phyloP scores from a whole-genome alignment of 1,140 invertebrate genomes.

The Sitobion miscanthi region DNA sequence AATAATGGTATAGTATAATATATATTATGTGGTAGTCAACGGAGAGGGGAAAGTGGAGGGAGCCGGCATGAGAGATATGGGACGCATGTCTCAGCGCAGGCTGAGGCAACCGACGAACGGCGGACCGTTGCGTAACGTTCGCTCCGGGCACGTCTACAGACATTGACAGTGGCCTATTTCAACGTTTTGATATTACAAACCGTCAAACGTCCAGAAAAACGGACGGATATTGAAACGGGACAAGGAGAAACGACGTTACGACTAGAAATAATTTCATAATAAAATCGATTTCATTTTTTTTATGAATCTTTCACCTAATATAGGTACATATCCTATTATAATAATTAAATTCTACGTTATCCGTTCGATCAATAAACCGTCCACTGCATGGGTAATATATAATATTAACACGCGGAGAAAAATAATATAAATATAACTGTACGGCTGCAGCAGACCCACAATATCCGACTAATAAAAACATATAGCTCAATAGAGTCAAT shows the following conservation, averaged over 20 bases:
- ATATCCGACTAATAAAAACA: background rate
- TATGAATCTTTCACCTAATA: background rate
- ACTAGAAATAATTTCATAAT: background rate
- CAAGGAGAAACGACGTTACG: background rate
- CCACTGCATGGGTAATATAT: background rate
- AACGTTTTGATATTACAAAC: background rate
- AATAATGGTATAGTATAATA: conserved; percentile 6
- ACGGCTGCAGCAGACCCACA: background rate
- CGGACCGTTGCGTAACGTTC: conserved; percentile 19
- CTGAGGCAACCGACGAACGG: conserved; percentile 29
- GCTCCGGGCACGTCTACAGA: conserved; percentile 47
- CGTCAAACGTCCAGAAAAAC: background rate
- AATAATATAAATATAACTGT: conserved; percentile 5
- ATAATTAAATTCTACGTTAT: background rate
- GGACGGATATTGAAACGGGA: background rate
- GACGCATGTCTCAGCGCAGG: background rate
- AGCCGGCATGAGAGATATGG: conserved; percentile 16
- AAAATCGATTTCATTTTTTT: background rate
- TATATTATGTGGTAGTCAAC: background rate
- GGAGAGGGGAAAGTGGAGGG: background rate
- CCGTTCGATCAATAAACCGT: background rate
- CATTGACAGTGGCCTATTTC: conserved; percentile 56
- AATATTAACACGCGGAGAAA: background rate
- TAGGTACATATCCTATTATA: background rate
- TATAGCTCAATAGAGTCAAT: conserved; percentile 5